phyloP scores from a whole-genome alignment of 1,140 invertebrate species.

The Marisa cornuarietis region DNA sequence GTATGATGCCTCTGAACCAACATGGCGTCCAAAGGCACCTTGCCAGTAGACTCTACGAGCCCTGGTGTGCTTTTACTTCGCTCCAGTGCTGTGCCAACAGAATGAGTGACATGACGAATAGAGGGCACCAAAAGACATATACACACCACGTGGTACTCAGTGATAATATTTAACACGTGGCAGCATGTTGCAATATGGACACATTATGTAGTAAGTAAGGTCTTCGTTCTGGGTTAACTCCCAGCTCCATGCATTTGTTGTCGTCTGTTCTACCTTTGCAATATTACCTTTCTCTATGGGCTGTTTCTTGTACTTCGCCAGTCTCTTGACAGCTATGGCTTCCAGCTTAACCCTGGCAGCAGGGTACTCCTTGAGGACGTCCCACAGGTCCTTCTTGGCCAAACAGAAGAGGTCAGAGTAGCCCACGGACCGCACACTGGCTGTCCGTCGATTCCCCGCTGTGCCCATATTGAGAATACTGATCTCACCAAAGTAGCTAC shows the following conservation, averaged over 20 bases:
- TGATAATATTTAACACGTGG: too few relatives aligned
- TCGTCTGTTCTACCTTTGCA: not conserved
- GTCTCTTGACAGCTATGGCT: slow-evolving; percentile 94
- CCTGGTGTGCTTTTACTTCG: slow-evolving; percentile 95
- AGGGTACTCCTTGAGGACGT: slow-evolving; percentile 98
- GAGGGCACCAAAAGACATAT: too few relatives aligned
- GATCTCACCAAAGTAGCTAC: slow-evolving; percentile 99
- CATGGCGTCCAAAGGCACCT: slow-evolving; percentile 90
- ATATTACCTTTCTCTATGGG: slow-evolving; percentile 59
- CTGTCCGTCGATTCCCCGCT: slow-evolving; percentile 87
- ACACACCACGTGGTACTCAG: too few relatives aligned
- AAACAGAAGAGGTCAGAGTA: slow-evolving; percentile 99
- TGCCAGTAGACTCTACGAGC: slow-evolving; percentile 87
- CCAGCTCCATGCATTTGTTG: too few relatives aligned
- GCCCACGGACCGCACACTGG: slow-evolving; percentile 89
- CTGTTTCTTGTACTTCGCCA: slow-evolving; percentile 69
- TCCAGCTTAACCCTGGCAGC: slow-evolving; percentile 95
- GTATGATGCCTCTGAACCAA: slow-evolving; percentile 55
- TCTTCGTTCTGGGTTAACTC: too few relatives aligned
- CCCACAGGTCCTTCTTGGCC: slow-evolving; percentile 99
- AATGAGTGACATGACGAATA: too few relatives aligned
- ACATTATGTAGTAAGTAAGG: too few relatives aligned
- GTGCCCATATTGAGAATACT: slow-evolving; percentile 99
- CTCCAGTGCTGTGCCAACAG: slow-evolving; percentile 79
- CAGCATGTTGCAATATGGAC: too few relatives aligned